Evolutionary conservation across 2,888 invertebrate species (phyloP).

Genomic region (Elysia crispata): DNA sequence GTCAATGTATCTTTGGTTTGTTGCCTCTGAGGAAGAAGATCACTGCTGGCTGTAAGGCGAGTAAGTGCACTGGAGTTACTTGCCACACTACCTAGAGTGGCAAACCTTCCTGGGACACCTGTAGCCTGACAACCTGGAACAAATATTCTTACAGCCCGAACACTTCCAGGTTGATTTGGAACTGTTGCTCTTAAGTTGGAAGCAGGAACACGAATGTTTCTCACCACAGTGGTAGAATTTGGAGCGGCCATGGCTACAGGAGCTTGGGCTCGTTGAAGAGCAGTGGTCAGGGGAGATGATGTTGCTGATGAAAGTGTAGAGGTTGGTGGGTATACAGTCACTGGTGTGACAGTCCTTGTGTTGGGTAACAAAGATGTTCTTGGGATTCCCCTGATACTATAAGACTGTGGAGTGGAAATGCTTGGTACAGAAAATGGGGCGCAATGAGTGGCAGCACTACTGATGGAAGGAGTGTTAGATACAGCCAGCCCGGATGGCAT

Average conservation of each 20-base stretch:
- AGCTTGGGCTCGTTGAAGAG: background rate
- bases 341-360: conserved; percentile 1
- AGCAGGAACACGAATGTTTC: background rate
- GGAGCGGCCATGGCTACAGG: conserved; percentile 36
- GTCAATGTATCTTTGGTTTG: conserved; percentile 25
- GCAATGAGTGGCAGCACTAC: background rate
- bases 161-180: conserved; percentile 6
- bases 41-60: conserved; percentile 40
- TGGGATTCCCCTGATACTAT: background rate
- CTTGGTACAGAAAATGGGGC: background rate
- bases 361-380: background rate
- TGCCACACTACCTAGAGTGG: conserved; percentile 40
- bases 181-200: conserved; percentile 15
- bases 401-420: background rate
- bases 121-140: conserved; percentile 44
- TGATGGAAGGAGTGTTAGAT: background rate
- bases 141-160: conserved; percentile 38
- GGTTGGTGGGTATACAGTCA: background rate
- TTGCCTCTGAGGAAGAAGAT: conserved; percentile 44
- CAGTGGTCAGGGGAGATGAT: background rate
- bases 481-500: background rate
- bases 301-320: background rate
- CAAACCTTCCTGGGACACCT: conserved; percentile 39
- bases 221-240: conserved; percentile 40
- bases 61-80: conserved; percentile 38